These are phyloP conservation scores for Falco berigora DNA, from an alignment of 2,797 vertebrate species.

Conservation along the genomic window DNA sequence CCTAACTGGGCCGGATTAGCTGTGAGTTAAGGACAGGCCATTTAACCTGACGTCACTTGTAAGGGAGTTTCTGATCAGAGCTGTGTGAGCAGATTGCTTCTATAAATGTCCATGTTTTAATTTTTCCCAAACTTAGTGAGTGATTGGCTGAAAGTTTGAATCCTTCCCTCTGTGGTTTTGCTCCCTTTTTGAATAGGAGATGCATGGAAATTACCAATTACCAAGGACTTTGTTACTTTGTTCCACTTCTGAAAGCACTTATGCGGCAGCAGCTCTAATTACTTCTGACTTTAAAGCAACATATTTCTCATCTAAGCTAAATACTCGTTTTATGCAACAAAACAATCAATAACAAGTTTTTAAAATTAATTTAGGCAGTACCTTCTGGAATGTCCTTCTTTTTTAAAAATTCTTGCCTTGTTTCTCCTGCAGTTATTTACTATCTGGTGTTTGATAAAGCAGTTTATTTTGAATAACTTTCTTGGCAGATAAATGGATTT, in stretches of 20 bases:
- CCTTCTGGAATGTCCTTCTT: neutral
- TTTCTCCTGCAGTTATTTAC: neutral
- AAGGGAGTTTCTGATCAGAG: neutral
- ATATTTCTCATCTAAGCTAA: neutral
- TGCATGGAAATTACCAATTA: constrained; percentile 40
- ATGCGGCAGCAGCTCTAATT: neutral
- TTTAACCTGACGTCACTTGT: neutral
- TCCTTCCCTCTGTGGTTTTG: neutral
- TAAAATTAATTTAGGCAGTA: neutral
- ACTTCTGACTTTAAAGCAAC: constrained; percentile 15
- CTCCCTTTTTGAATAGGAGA: neutral
- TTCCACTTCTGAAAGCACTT: constrained; percentile 38
- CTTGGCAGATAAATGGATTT: neutral
- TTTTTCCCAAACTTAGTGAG: neutral
- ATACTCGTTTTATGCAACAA: neutral
- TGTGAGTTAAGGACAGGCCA: neutral
- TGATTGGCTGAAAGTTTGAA: neutral
- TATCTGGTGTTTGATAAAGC: neutral
- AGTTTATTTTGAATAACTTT: neutral
- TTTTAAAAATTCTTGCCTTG: neutral
- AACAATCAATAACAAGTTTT: neutral
- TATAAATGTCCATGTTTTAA: neutral
- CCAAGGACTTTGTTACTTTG: constrained; percentile 12
- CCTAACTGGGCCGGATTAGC: neutral
- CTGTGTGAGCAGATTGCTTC: neutral